phyloP scores from a whole-genome alignment of 1,140 invertebrate genomes.

The Idris sp. region DNA sequence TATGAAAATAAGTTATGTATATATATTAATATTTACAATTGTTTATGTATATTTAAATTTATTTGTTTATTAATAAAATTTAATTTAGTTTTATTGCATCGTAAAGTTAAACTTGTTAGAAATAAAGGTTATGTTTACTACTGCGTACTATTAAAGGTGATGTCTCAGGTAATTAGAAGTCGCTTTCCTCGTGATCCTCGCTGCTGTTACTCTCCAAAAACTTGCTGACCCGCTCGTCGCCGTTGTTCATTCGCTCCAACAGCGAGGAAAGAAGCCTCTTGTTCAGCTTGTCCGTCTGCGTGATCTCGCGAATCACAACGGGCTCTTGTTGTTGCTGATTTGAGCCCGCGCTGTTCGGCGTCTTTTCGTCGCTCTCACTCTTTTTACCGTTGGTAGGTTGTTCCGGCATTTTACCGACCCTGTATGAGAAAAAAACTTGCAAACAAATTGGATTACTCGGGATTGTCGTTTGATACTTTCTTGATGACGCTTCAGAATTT shows the following conservation, averaged over 20 bases:
- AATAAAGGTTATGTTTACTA: conserved; percentile 23
- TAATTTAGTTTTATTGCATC: too few species aligned
- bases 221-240: conserved; percentile 55
- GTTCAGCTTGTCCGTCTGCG: conserved; percentile 82
- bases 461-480: neutral
- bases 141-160: too few species aligned
- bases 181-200: conserved; percentile 58
- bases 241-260: conserved; percentile 80
- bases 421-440: neutral
- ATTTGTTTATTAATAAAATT: too few species aligned
- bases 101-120: too few species aligned
- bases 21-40: too few species aligned
- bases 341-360: conserved; percentile 27
- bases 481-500: neutral
- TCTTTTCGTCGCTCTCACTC: conserved; percentile 40
- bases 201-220: conserved; percentile 63
- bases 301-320: conserved; percentile 76
- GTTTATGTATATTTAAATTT: neutral
- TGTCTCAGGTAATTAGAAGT: too few species aligned
- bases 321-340: conserved; percentile 38
- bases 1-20: too few species aligned
- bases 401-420: conserved; percentile 67
- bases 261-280: conserved; percentile 81
- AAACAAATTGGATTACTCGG: neutral
- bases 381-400: conserved; percentile 67